These are phyloP conservation scores for Amblyteles armatorius DNA, from an alignment of 2,888 invertebrate species.

Conservation along the genomic window DNA sequence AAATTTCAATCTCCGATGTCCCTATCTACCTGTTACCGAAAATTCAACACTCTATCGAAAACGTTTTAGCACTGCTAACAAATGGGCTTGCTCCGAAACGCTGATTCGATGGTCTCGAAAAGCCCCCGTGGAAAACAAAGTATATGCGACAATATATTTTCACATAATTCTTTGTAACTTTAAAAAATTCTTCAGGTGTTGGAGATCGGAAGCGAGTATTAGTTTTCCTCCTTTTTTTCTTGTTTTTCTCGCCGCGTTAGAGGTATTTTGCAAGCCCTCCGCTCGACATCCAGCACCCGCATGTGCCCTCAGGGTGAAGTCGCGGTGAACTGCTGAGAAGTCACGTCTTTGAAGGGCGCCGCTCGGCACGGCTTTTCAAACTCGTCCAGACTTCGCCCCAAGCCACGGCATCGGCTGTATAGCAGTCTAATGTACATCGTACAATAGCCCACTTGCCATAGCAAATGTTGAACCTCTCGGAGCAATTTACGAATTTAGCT, in stretches of 20 bases:
- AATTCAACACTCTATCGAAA: not conserved
- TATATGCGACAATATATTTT: no score
- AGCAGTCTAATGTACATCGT: conserved; percentile 6
- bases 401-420: not conserved
- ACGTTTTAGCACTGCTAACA: not conserved
- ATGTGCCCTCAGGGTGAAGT: conserved; percentile 30
- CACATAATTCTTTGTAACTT: no score
- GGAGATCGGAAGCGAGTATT: not conserved
- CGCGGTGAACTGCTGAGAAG: conserved; percentile 30
- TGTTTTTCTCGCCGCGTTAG: conserved; percentile 10
- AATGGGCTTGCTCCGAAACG: not conserved
- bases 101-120: not conserved
- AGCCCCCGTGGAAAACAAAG: not conserved
- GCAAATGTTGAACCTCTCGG: conserved; percentile 34
- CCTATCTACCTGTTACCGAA: conserved; percentile 7
- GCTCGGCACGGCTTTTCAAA: conserved; percentile 43
- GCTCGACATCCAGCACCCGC: not conserved
- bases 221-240: conserved; percentile 1
- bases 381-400: conserved; percentile 13
- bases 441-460: conserved; percentile 43
- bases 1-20: conserved; percentile 22
- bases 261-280: conserved; percentile 10
- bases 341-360: conserved; percentile 44
- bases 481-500: conserved; percentile 45
- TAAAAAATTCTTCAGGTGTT: no score